Base-by-base conservation (phyloP, 2,113 vertebrate genomes). In the Cryptomyrus ogoouensis region DNA sequence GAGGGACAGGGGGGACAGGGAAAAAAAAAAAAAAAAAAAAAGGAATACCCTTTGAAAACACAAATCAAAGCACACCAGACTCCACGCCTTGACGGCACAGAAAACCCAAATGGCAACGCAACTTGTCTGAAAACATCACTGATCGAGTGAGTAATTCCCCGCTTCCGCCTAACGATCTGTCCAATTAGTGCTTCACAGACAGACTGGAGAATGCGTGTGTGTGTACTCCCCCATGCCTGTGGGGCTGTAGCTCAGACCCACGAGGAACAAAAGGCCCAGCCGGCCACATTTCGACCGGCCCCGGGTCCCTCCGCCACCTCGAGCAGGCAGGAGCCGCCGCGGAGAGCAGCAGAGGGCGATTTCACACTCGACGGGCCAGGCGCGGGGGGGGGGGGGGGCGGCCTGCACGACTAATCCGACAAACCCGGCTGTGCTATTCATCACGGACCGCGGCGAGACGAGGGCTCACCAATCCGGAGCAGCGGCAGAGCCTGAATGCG, bases 21-120 rank as follows among this genome's bases (percentile, higher is more conserved):
- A 0, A 19, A 3, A 52, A 91, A 94, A 93, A 95, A 95, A 93
- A 94, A 95, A 35, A 35, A 35, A 35, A 35, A 35, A 35, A 35
- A 35, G 94, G 92, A 66, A 74, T 19, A 27, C 3, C 66, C 53
- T 35, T 2, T 24, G 27, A 42, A 53, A 83, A 19, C 19, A n/a
- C 35, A 83, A 21, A 83, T 8, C 21, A 53, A 77, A 52, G 49
- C 24, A 39, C 50, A 35, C 2, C 2, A 2, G 35, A n/a, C 31
- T 83, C 47, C 70, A 15, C 47, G n/a, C 27, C 8, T n/a, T 13
- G 66, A 31, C 49, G 39, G 13, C 70, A 83, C 44, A 58, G 31
- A 27, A 12, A 17, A 35, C 7, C 21, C 84, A 52, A 50, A 49
- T 31, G 47, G 46, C 84, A 31, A 19, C 3, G 46, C 13, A 5